Conservation (phyloP, 2,888 invertebrate species). For the Geophilus truncorum region DNA sequence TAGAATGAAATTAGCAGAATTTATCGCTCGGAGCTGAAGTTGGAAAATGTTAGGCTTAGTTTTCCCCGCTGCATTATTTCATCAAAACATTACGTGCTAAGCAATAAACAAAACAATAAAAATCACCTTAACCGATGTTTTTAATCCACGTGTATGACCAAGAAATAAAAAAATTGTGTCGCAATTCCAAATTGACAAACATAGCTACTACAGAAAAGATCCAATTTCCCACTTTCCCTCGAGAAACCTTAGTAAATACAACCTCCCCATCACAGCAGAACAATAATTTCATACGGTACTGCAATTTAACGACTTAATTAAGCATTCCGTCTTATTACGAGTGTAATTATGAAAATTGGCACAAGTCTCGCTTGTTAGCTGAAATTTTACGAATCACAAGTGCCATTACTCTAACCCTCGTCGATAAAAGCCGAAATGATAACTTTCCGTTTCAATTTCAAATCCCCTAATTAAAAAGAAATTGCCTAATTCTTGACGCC, state of each 20-base stretch:
- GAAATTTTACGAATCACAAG: background rate
- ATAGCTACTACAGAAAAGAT: background rate
- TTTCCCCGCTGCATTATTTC: background rate
- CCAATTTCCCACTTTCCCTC: background rate
- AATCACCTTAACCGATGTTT: no score
- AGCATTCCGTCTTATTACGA: no score
- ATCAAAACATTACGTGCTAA: background rate
- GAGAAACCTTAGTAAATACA: background rate
- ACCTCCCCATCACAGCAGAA: no score
- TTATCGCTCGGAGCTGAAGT: background rate
- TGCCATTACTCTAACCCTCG: background rate
- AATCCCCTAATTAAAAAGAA: background rate
- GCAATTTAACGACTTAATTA: no score
- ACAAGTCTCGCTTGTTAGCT: background rate
- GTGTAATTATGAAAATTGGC: no score
- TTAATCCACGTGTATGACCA: no score
- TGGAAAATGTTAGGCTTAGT: background rate
- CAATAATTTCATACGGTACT: no score
- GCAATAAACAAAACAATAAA: background rate
- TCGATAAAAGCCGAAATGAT: background rate
- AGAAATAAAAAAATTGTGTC: background rate
- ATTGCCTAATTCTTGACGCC: background rate
- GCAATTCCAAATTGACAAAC: background rate
- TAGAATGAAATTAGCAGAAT: background rate
- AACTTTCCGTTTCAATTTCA: background rate